A percentile compares a stretch with the other conserved stretches of the same genome.
phyloP scores from a whole-genome alignment of 2,797 vertebrate species.

The Carcharodon carcharias region DNA sequence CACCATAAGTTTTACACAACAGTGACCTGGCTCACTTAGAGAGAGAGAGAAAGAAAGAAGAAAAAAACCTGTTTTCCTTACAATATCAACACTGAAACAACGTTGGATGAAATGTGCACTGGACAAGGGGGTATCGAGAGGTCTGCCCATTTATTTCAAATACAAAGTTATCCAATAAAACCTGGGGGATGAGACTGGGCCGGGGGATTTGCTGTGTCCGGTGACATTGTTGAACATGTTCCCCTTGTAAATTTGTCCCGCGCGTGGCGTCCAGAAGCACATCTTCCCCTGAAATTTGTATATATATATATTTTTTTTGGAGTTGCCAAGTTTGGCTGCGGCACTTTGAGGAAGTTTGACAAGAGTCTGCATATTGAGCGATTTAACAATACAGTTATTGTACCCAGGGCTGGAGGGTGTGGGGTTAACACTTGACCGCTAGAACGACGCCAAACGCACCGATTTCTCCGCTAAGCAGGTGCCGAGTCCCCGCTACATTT shows the following conservation, averaged over 20 bases:
- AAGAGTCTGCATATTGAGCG: not conserved
- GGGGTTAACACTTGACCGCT: not conserved
- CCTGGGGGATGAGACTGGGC: not conserved
- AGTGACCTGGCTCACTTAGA: constrained; percentile 63
- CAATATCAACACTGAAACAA: not conserved
- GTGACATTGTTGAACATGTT: not conserved
- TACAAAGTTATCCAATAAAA: not conserved
- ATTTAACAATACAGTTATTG: not conserved
- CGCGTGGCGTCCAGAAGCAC: not conserved
- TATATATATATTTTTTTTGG: not conserved
- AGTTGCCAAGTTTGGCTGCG: not conserved
- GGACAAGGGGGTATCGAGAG: not conserved
- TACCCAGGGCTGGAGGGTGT: not conserved
- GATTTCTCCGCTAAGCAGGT: not conserved
- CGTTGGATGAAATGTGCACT: not conserved
- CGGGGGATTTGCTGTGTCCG: not conserved
- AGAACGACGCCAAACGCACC: not conserved
- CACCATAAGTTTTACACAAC: constrained; percentile 97
- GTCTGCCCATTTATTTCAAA: too few relatives aligned
- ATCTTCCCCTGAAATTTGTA: not conserved
- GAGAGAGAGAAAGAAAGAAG: too few relatives aligned
- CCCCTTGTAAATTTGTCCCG: not conserved
- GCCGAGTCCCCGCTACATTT: too few relatives aligned
- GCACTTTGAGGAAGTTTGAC: not conserved
- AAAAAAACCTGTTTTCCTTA: not conserved